phyloP scores from a whole-genome alignment of 1,140 invertebrate genomes.

The Platyscapa corneri region DNA sequence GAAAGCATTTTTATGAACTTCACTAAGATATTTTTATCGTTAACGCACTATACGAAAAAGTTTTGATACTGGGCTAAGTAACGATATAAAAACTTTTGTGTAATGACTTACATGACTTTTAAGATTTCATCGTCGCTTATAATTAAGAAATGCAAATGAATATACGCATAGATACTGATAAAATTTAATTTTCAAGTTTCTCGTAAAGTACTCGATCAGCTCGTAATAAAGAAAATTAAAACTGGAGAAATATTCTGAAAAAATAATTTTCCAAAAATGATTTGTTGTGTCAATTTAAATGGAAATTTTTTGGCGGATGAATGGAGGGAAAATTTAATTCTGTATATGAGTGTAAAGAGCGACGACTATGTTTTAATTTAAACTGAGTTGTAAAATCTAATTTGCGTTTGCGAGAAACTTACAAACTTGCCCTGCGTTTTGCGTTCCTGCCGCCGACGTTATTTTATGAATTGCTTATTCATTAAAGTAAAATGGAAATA shows the following conservation, averaged over 20 bases:
- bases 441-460: background rate
- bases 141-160: background rate
- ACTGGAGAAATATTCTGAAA: background rate
- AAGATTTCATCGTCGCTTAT: background rate
- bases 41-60: background rate
- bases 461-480: constrained; percentile 36
- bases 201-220: background rate
- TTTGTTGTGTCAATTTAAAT: constrained; percentile 47
- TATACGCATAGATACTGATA: background rate
- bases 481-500: constrained; percentile 24
- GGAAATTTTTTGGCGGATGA: constrained; percentile 49
- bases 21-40: background rate
- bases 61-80: background rate
- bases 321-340: constrained; percentile 22
- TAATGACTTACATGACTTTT: background rate
- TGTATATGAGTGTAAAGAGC: background rate
- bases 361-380: constrained; percentile 35
- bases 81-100: constrained; percentile 18
- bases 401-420: constrained; percentile 22
- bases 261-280: background rate
- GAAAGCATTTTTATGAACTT: constrained; percentile 2
- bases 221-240: background rate
- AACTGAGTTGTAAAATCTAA: constrained; percentile 39
- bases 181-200: background rate
- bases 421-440: background rate